These are phyloP conservation scores for Fragum sueziense DNA, from an alignment of 2,888 invertebrate species.

Conservation along the genomic window DNA sequence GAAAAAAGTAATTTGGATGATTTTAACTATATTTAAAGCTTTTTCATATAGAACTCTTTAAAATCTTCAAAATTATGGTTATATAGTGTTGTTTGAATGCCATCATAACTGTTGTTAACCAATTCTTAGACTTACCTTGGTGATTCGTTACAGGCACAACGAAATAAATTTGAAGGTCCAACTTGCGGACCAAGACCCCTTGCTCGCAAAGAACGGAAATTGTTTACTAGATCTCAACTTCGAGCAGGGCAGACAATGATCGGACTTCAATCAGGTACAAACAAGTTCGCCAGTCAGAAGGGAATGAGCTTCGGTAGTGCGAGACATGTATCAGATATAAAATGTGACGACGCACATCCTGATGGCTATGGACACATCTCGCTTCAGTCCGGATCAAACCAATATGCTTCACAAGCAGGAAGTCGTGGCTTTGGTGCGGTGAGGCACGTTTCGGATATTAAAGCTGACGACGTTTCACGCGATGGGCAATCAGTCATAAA, in stretches of 20 bases:
- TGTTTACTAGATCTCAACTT: conserved; percentile 78
- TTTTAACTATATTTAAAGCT: no score
- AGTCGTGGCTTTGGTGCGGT: conserved; percentile 75
- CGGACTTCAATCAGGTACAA: conserved; percentile 78
- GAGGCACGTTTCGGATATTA: conserved; percentile 80
- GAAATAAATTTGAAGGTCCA: conserved; percentile 78
- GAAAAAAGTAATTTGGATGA: no score
- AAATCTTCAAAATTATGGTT: no score
- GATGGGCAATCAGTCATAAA: conserved; percentile 76
- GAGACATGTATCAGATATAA: conserved; percentile 72
- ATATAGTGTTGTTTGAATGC: neutral
- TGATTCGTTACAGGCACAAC: conserved; percentile 75
- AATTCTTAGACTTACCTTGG: neutral
- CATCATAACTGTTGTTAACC: neutral
- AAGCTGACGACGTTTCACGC: conserved; percentile 73
- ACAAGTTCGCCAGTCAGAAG: conserved; percentile 77
- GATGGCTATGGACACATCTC: conserved; percentile 73
- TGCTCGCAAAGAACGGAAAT: conserved; percentile 70
- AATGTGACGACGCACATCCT: conserved; percentile 64
- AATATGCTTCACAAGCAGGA: conserved; percentile 79
- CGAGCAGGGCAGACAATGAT: conserved; percentile 74
- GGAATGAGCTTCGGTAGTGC: conserved; percentile 77
- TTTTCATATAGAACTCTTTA: no score
- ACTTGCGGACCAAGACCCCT: conserved; percentile 79
- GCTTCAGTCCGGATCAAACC: conserved; percentile 80